Evolutionary conservation across 2,888 invertebrate species (phyloP), one percentile per base, ranked within the genome.

Genomic region (Drosophila rellima): DNA sequence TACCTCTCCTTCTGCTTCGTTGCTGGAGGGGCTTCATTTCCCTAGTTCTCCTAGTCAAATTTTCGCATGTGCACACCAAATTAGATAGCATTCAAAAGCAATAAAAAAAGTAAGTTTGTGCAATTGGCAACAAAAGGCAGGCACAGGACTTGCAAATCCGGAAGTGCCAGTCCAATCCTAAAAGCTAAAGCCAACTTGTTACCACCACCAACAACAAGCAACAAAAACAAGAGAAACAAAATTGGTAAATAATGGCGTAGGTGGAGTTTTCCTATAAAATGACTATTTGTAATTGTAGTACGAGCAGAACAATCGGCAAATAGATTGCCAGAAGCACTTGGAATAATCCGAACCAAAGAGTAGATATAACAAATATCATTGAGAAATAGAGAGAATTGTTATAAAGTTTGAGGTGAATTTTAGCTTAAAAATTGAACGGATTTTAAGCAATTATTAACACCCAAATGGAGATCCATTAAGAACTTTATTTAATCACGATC

Each of bases 1-100:
- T 23, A 8, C 55, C 20, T 26, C 44, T 20, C 13, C 31, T 17
- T 15, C 20, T 13, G 13, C 15, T 26, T 26, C 37, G 20, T 13
- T 26, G 6, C 0, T 26, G 26, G 26, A 26, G 7, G 26, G 26
- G 26, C 33, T 13, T 23, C n/a, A 17, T 13, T 57, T 62, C 31
- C 5, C 20, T 57, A 44, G 48, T 64, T 47, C 47, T 50, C 20
- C 44, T 51, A 69, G 80, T 72, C 77, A 80, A 82, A 85, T 79
- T 79, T 75, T 85, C 82, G 82, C 80, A 80, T 80, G 80, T 80
- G 84, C 85, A 59, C 78, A 23, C 68, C 74, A 84, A 80, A 84
- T 80, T 84, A 80, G 80, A 80, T 84, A 78, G 57, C 70, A 84
- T 74, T 81, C 74, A 60, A 70, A 84, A 74, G 80, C 82, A 78